phyloP scores from a whole-genome alignment of 2,888 invertebrate genomes.

The Macaria notata region DNA sequence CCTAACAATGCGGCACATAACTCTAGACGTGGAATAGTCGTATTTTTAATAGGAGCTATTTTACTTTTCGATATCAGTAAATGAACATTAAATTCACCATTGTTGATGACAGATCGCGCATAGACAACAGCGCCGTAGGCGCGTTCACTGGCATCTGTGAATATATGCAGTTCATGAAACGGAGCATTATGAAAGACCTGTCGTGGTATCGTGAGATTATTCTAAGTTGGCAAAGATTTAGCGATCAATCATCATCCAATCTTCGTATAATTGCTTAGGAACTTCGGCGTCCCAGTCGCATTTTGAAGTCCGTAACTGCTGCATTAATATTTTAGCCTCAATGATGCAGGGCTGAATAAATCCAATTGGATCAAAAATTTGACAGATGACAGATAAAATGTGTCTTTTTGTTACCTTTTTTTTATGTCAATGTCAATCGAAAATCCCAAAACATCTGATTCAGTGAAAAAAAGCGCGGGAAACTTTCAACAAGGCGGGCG shows the following conservation, averaged over 20 bases:
- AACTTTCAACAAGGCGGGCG: too few relatives aligned
- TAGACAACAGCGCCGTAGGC: conserved; percentile 36
- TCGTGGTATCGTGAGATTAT: conserved; percentile 31
- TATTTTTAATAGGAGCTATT: conserved; percentile 31
- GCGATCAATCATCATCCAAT: conserved; percentile 9
- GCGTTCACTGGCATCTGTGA: conserved; percentile 35
- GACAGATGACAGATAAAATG: conserved; percentile 27
- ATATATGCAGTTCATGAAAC: conserved; percentile 33
- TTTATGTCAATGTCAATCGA: conserved; percentile 23
- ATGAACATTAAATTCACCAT: conserved; percentile 23
- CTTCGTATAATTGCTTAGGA: conserved; percentile 16
- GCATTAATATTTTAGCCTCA: conserved; percentile 35
- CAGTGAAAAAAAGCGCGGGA: too few relatives aligned
- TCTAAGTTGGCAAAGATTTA: conserved; percentile 19
- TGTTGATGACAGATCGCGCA: conserved; percentile 16
- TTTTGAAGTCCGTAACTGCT: conserved; percentile 34
- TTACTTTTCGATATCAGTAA: conserved; percentile 30
- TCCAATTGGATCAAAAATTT: conserved; percentile 35
- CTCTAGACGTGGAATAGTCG: conserved; percentile 37
- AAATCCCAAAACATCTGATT: too few relatives aligned
- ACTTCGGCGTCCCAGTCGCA: conserved; percentile 35
- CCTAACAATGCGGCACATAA: conserved; percentile 37
- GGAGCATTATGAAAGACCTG: conserved; percentile 15
- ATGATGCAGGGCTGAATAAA: conserved; percentile 33
- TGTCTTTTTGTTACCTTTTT: conserved; percentile 36